Evolutionary conservation across 2,113 vertebrate species (phyloP), one percentile per base, ranked within the genome.

Genomic region (Ciconia maguari): DNA sequence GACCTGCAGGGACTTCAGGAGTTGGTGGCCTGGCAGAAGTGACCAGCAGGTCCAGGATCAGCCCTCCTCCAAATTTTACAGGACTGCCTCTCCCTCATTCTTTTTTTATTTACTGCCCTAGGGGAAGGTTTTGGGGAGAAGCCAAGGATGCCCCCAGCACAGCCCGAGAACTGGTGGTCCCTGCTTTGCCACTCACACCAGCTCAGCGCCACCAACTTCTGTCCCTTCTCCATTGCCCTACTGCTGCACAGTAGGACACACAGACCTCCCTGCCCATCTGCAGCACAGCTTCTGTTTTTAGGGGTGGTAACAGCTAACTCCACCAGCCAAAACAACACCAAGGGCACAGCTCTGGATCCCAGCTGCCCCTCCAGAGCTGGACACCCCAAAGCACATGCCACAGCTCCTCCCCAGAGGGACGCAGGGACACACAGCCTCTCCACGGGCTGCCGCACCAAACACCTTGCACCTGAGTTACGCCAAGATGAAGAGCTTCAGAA

Each of bases 261-360:
- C 9, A 1, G 46, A 30, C 4, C 8, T 17, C 34, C 30, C 34
- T 0, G 11, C 22, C 25, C 30, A 5, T 1, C 7, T 5, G 1
- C 29, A 52, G 64, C 32, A 25, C 25, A 46, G 25, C 10, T 10
- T 9, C 54, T 20, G 52, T 0, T 11, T 27, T 80, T 9, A 11
- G 41, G 34, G 54, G 19, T 1, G 6, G 6, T 1, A 2, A 10
- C 2, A 48, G 38, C 21, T 3, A 44, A 7, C 32, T 20, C 3
- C 46, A 9, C 15, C 49, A 32, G n/a, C 16, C 42, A 24, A 11
- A 54, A 10, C 22, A 42, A 4, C 16, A 2, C 16, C 0, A 6
- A 74, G 61, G 36, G 36, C 22, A 34, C n/a, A 51, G 36, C 71
- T 21, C 75, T 13, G 49, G 5, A 3, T 18, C 27, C 6, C 64